Evolutionary conservation across 2,888 invertebrate species (phyloP).

Genomic region (Clostera curtula): DNA sequence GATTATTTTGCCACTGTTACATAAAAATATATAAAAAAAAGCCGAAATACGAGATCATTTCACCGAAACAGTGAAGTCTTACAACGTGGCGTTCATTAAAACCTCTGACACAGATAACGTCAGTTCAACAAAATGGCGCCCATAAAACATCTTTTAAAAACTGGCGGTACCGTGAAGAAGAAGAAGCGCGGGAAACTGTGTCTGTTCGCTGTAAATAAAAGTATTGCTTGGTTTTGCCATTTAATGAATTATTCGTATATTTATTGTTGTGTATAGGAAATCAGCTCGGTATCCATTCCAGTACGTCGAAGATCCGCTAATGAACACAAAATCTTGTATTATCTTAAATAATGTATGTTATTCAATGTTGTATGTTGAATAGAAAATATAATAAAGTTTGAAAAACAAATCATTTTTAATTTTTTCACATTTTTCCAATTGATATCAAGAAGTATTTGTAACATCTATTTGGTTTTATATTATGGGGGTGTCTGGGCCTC

Average conservation of each 20-base stretch:
- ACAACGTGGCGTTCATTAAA: too few species aligned
- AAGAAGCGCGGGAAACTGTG: slow-evolving; percentile 22
- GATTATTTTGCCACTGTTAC: too few species aligned
- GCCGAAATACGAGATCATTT: too few species aligned
- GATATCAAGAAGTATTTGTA: slow-evolving; percentile 60
- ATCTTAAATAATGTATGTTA: slow-evolving; percentile 49
- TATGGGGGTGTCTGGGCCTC: slow-evolving; percentile 17
- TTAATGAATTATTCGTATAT: slow-evolving; percentile 24
- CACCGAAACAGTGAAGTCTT: too few species aligned
- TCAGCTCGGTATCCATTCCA: slow-evolving; percentile 72
- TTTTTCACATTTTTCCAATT: slow-evolving; percentile 56
- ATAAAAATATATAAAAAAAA: too few species aligned
- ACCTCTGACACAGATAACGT: too few species aligned
- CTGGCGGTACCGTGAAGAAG: neutral
- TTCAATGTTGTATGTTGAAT: slow-evolving; percentile 67
- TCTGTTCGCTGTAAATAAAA: slow-evolving; percentile 42
- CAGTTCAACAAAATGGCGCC: neutral
- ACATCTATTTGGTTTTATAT: slow-evolving; percentile 56
- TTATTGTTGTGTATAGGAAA: slow-evolving; percentile 29
- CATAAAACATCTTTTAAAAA: neutral
- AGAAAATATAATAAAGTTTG: slow-evolving; percentile 63
- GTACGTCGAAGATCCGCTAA: slow-evolving; percentile 48
- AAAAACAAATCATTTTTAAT: slow-evolving; percentile 39
- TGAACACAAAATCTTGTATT: slow-evolving; percentile 31
- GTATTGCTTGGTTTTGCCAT: slow-evolving; percentile 31